Evolutionary conservation across 2,797 vertebrate genomes (phyloP).

Genomic region (Adelosebastes latens): DNA sequence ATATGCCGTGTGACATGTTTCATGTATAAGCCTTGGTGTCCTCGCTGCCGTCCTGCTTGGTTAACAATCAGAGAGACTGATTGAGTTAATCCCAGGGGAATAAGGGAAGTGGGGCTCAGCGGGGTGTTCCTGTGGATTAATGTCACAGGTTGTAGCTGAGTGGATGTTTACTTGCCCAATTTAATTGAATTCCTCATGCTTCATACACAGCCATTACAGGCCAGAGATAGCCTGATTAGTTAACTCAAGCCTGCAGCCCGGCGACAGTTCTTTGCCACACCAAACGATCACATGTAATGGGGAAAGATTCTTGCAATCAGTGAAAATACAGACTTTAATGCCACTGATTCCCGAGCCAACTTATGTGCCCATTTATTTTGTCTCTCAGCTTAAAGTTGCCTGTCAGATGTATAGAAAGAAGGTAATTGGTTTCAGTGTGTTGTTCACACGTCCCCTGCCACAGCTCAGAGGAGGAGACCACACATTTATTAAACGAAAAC

Average conservation of each 20-base stretch:
- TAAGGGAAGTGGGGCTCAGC: slow-evolving; percentile 25
- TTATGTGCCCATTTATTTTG: slow-evolving; percentile 42
- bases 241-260: slow-evolving; percentile 56
- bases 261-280: slow-evolving; percentile 28
- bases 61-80: slow-evolving; percentile 39
- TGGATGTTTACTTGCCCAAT: slow-evolving; percentile 67
- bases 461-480: slow-evolving; percentile 8
- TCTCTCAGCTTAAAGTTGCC: slow-evolving; percentile 28
- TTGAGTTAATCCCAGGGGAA: slow-evolving; percentile 45
- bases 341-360: slow-evolving; percentile 31
- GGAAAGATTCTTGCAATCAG: slow-evolving; percentile 45
- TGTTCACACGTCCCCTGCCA: slow-evolving; percentile 6
- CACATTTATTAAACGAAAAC: slow-evolving; percentile 25
- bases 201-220: slow-evolving; percentile 60
- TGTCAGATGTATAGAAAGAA: slow-evolving; percentile 42
- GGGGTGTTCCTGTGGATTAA: slow-evolving; percentile 54
- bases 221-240: slow-evolving; percentile 64
- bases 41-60: slow-evolving; percentile 27
- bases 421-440: slow-evolving; percentile 53
- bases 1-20: slow-evolving; percentile 15
- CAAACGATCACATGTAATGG: slow-evolving; percentile 38
- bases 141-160: slow-evolving; percentile 66
- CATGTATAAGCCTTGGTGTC: background rate
- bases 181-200: slow-evolving; percentile 72
- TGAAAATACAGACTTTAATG: slow-evolving; percentile 44